phyloP scores from a whole-genome alignment of 2,113 vertebrate genomes.

The Setophaga kirtlandii region DNA sequence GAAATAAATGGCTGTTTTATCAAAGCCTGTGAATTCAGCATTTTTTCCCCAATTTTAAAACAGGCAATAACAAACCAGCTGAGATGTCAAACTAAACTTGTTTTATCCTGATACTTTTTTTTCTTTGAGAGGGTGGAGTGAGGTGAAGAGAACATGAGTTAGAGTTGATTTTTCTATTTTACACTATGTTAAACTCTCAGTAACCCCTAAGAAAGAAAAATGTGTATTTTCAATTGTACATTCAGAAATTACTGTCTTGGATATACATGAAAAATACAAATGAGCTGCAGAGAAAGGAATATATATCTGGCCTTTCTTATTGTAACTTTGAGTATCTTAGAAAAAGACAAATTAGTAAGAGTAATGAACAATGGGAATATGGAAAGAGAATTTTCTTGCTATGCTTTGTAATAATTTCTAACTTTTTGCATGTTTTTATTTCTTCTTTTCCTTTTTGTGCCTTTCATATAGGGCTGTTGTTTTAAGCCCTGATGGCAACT shows the following conservation, averaged over 20 bases:
- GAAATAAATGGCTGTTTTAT: conserved; percentile 50
- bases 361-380: not conserved
- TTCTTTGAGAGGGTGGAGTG: not conserved
- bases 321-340: not conserved
- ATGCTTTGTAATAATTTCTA: not conserved
- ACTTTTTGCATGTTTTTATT: not conserved
- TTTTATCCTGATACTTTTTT: not conserved
- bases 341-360: not conserved
- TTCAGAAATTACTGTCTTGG: not conserved
- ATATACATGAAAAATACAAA: conserved; percentile 4
- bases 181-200: conserved; percentile 16
- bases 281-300: not conserved
- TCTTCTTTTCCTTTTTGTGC: not conserved
- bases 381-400: not conserved
- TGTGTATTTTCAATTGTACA: not conserved
- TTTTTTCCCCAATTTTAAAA: not conserved
- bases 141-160: conserved; percentile 37
- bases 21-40: conserved; percentile 37
- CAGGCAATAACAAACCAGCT: conserved; percentile 32
- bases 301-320: not conserved
- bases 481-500: not conserved
- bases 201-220: conserved; percentile 37
- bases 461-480: not conserved
- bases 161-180: conserved; percentile 7
- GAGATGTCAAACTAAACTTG: conserved; percentile 39